Evolutionary conservation across 2,888 invertebrate species (phyloP), one percentile per base, ranked within the genome.

Genomic region (Suillia variegata): DNA sequence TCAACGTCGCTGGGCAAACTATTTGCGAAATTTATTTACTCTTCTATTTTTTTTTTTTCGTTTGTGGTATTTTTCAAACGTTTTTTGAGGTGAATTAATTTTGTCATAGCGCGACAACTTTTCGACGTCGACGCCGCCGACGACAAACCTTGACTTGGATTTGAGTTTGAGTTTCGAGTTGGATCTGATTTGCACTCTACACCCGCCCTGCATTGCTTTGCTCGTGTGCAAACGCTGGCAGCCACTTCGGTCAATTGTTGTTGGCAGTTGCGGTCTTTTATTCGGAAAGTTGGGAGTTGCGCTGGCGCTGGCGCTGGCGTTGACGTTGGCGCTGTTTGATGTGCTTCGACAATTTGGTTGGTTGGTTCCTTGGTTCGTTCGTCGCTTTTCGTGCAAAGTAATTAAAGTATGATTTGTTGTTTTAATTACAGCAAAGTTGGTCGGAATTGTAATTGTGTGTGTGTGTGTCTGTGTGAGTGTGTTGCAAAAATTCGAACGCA

Each of bases 41-140:
- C 12, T 38, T 52, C 8, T 34, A 5, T 2, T 21, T 15, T 20
- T 34, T n/a, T 24, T 17, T 13, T 31, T 33, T 8, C 51, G 31
- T 33, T 17, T 24, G 2, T 21, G 33, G n/a, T 26, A 12, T 17
- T 12, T 31, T 17, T 26, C 10, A 38, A 45, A 18, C 45, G n/a
- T 15, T 17, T 47, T 54, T 33, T 20, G 33, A 4, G 48, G 48
- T 48, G 33, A 48, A 47, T 31, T 24, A 17, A 55, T 47, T 55
- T 48, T 48, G 20, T 33, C 48, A 48, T 10, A 13, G n/a, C 48
- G 55, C n/a, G 38, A 5, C 3, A 38, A 8, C n/a, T 38, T 38
- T 8, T 13, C n/a, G 4, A n/a, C 31, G 6, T 8, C 31, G 12
- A 31, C 12, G 5, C 6, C 31, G 31, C 31, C 31, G 31, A 31